Evolutionary conservation across 2,888 invertebrate species (phyloP).

Genomic region (Altica lythri): DNA sequence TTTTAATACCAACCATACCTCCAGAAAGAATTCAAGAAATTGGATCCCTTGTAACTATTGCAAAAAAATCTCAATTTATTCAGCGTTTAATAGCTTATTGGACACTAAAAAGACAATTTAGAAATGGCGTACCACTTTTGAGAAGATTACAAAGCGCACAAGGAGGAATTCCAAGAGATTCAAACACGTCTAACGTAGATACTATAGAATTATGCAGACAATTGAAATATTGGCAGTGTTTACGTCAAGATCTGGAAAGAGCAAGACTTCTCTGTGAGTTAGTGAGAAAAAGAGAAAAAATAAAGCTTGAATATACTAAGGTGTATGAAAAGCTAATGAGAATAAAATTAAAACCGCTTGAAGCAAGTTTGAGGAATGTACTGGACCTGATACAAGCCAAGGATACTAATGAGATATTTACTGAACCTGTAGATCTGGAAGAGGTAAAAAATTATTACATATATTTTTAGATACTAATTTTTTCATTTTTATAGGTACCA

Average conservation of each 20-base stretch:
- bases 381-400: slow-evolving; percentile 76
- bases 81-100: slow-evolving; percentile 93
- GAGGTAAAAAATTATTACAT: slow-evolving; percentile 60
- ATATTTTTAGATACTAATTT: background rate
- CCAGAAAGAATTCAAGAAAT: slow-evolving; percentile 88
- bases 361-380: slow-evolving; percentile 76
- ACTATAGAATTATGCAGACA: slow-evolving; percentile 81
- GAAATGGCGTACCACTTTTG: slow-evolving; percentile 94
- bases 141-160: slow-evolving; percentile 74
- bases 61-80: slow-evolving; percentile 83
- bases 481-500: slow-evolving; percentile 65
- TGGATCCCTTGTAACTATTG: slow-evolving; percentile 71
- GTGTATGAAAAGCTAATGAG: slow-evolving; percentile 80
- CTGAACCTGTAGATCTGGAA: slow-evolving; percentile 87
- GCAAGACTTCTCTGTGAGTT: slow-evolving; percentile 90
- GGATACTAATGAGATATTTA: slow-evolving; percentile 87
- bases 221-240: slow-evolving; percentile 90
- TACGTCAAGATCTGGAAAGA: slow-evolving; percentile 92
- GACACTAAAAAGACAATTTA: slow-evolving; percentile 92
- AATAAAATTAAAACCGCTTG: slow-evolving; percentile 80
- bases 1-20: slow-evolving; percentile 92
- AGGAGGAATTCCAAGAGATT: slow-evolving; percentile 49
- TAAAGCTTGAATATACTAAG: slow-evolving; percentile 85
- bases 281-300: slow-evolving; percentile 92
- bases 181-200: slow-evolving; percentile 58